Percentiles rank a stretch among this genome's conserved stretches.
Evolutionary conservation across 2,113 vertebrate genomes (phyloP).

Genomic region (Malurus alboscapulatus): DNA sequence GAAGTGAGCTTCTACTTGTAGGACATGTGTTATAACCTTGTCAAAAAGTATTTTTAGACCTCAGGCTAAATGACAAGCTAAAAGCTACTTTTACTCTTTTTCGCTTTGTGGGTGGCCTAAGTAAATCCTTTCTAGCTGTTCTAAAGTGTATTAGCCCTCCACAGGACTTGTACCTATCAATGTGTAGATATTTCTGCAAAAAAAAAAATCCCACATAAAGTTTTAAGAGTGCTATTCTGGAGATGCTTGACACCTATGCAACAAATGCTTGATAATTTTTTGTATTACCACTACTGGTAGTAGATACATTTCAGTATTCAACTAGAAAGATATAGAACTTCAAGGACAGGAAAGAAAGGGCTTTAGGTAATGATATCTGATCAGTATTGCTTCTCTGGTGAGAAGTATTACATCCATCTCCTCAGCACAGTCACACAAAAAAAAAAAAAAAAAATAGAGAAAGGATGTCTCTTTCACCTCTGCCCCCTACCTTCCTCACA

Average conservation of each 20-base stretch:
- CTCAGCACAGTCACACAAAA: not conserved
- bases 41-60: constrained; percentile 20
- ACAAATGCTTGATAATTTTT: not conserved
- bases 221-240: not conserved
- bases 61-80: constrained; percentile 8
- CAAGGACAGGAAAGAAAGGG: not conserved
- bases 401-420: not conserved
- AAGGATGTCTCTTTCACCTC: fast-evolving
- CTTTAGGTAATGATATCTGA: not conserved
- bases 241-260: not conserved
- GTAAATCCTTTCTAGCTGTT: constrained; percentile 40
- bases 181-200: not conserved
- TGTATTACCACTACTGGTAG: not conserved
- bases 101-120: constrained; percentile 5
- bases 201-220: not conserved
- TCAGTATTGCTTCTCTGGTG: not conserved
- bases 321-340: not conserved
- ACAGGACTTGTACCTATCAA: not conserved
- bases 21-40: constrained; percentile 27
- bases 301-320: not conserved
- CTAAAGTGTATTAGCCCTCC: constrained; percentile 32
- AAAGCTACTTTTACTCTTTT: constrained; percentile 32
- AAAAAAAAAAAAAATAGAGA: not conserved
- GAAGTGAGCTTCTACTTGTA: not conserved
- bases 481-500: fast-evolving